phyloP scores from a whole-genome alignment of 2,797 vertebrate species.

The Pseudocheirus occidentalis region DNA sequence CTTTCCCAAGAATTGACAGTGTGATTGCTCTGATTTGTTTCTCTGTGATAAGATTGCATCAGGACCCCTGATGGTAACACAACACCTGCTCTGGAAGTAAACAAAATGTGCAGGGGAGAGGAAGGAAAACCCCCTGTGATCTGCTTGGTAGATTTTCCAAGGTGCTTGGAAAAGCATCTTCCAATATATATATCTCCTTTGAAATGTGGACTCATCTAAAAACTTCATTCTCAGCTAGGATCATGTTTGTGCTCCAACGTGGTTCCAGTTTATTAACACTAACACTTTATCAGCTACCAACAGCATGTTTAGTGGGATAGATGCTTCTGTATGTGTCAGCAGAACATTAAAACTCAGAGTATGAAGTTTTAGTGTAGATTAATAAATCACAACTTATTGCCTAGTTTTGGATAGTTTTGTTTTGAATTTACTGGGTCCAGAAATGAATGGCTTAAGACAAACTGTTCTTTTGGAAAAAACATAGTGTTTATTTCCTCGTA shows the following conservation, averaged over 20 bases:
- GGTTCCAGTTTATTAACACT: not conserved
- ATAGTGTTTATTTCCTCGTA: not conserved
- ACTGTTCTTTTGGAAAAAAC: not conserved
- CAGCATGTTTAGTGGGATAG: not conserved
- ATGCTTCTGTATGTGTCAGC: not conserved
- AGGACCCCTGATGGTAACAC: slow-evolving; percentile 86
- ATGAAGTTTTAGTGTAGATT: slow-evolving; percentile 4
- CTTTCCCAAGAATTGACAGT: slow-evolving; percentile 78
- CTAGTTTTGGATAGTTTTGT: not conserved
- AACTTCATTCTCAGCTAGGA: slow-evolving; percentile 67
- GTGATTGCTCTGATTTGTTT: slow-evolving; percentile 85
- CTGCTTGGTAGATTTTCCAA: slow-evolving; percentile 81
- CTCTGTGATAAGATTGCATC: slow-evolving; percentile 84
- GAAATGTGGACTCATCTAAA: slow-evolving; percentile 79
- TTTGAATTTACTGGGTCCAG: not conserved
- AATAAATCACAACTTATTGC: slow-evolving; percentile 1
- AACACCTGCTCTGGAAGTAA: slow-evolving; percentile 90
- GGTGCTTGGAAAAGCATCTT: slow-evolving; percentile 80
- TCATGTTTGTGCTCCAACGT: slow-evolving; percentile 61
- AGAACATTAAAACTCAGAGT: slow-evolving; percentile 6
- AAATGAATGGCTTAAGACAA: not conserved
- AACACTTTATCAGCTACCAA: not conserved
- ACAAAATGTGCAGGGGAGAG: slow-evolving; percentile 81
- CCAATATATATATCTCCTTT: slow-evolving; percentile 85
- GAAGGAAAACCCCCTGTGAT: slow-evolving; percentile 87